Evolutionary conservation across 2,113 vertebrate genomes (phyloP).

Genomic region (Notarius quadriscutis): DNA sequence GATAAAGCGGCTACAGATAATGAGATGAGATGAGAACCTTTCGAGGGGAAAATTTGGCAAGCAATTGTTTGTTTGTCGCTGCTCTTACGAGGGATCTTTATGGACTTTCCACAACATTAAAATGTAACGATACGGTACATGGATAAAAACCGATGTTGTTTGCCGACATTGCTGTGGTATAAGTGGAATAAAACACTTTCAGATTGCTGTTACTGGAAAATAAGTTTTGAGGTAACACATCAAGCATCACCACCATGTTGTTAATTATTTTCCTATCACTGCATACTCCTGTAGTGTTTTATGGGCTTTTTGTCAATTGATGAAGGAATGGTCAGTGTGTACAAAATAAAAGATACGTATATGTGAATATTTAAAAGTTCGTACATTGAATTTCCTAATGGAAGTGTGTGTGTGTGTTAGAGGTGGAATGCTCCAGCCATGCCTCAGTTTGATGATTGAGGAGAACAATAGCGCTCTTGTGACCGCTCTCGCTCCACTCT

Average conservation of each 20-base stretch:
- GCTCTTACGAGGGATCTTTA: no score
- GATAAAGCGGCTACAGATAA: no score
- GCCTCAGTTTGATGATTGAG: constrained; percentile 16
- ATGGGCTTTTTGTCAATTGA: neutral
- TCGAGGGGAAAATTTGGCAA: neutral
- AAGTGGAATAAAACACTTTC: neutral
- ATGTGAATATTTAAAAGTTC: neutral
- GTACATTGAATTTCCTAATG: no score
- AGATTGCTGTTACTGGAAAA: no score
- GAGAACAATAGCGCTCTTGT: constrained; percentile 45
- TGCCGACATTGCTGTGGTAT: neutral
- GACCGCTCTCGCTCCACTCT: constrained; percentile 21
- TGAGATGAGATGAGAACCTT: neutral
- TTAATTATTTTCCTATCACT: neutral
- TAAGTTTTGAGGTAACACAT: neutral
- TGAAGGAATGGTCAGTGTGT: neutral
- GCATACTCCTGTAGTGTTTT: neutral
- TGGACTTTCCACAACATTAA: no score
- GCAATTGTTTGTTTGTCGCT: neutral
- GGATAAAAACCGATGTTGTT: no score
- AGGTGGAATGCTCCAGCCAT: neutral
- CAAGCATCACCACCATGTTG: neutral
- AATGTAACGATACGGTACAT: no score
- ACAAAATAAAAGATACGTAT: neutral
- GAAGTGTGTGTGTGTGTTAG: neutral